phyloP scores from a whole-genome alignment of 1,140 invertebrate species.

The Nylanderia fulva region DNA sequence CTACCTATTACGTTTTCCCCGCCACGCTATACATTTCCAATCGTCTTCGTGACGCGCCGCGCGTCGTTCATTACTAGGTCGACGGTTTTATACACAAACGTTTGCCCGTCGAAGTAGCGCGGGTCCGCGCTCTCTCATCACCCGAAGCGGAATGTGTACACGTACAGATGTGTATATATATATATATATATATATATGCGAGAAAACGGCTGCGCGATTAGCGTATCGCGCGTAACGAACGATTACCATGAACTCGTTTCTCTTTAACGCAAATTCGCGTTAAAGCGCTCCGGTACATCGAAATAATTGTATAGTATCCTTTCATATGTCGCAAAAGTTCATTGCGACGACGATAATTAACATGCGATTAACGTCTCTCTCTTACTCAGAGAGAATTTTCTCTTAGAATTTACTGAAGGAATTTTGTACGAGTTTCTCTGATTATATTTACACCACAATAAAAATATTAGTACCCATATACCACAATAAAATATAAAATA shows the following conservation, averaged over 20 bases:
- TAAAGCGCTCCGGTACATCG: constrained; percentile 13
- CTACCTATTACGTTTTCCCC: constrained; percentile 67
- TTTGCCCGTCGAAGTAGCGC: not conserved
- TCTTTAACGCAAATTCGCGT: constrained; percentile 40
- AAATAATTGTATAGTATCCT: constrained; percentile 34
- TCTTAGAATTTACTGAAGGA: too few relatives aligned
- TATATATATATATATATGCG: not conserved
- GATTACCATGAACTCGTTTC: constrained; percentile 51
- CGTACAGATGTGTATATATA: too few relatives aligned
- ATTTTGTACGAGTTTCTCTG: too few relatives aligned
- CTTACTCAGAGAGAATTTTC: too few relatives aligned
- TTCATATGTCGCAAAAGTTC: not conserved
- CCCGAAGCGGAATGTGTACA: constrained; percentile 31
- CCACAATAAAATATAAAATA: too few relatives aligned
- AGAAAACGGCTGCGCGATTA: constrained; percentile 43
- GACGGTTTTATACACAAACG: constrained; percentile 3
- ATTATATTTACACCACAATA: too few relatives aligned
- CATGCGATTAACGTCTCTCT: not conserved
- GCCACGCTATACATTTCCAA: constrained; percentile 36
- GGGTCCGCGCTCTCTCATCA: constrained; percentile 4
- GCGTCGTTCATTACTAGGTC: constrained; percentile 38
- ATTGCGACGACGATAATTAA: too few relatives aligned
- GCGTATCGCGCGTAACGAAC: constrained; percentile 23
- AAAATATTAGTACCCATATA: too few relatives aligned
- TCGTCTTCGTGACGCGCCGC: constrained; percentile 32